A percentile compares a stretch with the other conserved stretches of the same genome.
phyloP scores from a whole-genome alignment of 2,113 vertebrate genomes.

The Machaerirhynchus nigripectus region DNA sequence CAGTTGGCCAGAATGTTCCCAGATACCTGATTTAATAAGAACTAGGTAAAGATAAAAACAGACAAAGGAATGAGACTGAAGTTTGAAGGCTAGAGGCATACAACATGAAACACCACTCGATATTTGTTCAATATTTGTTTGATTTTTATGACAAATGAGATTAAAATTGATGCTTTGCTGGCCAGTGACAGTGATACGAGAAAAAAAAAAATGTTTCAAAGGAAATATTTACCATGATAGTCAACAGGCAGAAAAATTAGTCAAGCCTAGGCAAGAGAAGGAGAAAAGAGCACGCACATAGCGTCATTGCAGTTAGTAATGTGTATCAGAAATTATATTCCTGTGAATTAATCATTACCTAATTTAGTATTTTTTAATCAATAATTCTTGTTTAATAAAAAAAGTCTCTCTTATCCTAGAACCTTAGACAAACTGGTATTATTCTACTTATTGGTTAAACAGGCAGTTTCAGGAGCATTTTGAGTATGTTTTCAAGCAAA shows the following conservation, averaged over 20 bases:
- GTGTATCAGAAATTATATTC: not conserved
- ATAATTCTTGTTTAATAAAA: not conserved
- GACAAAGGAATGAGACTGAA: not conserved
- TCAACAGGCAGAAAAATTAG: not conserved
- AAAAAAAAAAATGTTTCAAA: not conserved
- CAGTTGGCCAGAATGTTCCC: not conserved
- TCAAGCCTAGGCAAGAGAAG: not conserved
- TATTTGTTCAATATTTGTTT: slow-evolving; percentile 11
- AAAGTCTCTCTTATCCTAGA: not conserved
- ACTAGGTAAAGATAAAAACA: slow-evolving; percentile 1
- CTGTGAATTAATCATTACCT: not conserved
- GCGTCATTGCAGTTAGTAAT: not conserved
- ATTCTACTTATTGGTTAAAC: not conserved
- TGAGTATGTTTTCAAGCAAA: not conserved
- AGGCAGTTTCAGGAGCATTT: not conserved
- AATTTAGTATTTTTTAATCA: not conserved
- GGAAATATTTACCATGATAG: not conserved
- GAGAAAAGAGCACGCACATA: not conserved
- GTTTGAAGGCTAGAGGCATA: not conserved
- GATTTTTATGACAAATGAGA: not conserved
- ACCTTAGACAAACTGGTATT: not conserved
- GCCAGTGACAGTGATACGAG: not conserved
- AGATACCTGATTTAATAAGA: not conserved
- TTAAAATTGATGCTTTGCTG: not conserved
- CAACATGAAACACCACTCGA: not conserved